Base-by-base conservation (phyloP, 2,797 vertebrate species). In the Gallinago solitaria region DNA sequence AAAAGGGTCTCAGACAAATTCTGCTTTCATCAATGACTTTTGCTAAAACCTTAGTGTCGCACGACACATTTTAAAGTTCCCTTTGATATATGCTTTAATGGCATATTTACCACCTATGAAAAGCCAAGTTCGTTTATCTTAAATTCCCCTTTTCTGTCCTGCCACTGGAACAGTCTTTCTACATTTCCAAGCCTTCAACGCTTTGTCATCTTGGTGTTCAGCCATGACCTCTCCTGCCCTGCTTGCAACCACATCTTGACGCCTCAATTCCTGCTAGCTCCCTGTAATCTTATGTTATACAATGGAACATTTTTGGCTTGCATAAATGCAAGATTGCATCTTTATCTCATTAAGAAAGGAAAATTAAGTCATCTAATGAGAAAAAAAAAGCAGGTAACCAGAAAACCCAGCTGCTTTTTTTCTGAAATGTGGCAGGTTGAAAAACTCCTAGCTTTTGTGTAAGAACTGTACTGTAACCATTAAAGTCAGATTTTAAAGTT, bases 261-360 rank as follows among this genome's bases (percentile, higher is more conserved):
- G 10, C 47, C 54, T 94, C 85, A 33, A 5, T 17, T 71, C 47
- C 27, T 91, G 30, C 53, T 85, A 50, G 16, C 5, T 95, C 57
- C 28, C 18, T 88, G 50, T 54, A 86, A 78, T 81, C n/a, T 43
- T 35, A 10, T 24, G 50, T 85, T 78, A 83, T 48, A 90, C 73
- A 86, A 33, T 75, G 57, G 39, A 89, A 90, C 6, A 24, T 16
- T 89, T 87, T 82, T 89, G 77, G 93, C 81, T 92, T 87, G 27
- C 33, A 53, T 70, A 90, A 92, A 80, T 41, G 35, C 16, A 92
- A 87, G 64, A 80, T 77, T 68, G 43, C 83, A 85, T 92, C 90
- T 94, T 79, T 80, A 65, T 25, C 75, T 92, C 71, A 83, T 90
- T 83, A 89, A 82, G 77, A 87, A 81, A 86, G 24, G 28, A 90